Conservation (phyloP, 2,888 invertebrate species). For the Trichogramma evanescens region DNA sequence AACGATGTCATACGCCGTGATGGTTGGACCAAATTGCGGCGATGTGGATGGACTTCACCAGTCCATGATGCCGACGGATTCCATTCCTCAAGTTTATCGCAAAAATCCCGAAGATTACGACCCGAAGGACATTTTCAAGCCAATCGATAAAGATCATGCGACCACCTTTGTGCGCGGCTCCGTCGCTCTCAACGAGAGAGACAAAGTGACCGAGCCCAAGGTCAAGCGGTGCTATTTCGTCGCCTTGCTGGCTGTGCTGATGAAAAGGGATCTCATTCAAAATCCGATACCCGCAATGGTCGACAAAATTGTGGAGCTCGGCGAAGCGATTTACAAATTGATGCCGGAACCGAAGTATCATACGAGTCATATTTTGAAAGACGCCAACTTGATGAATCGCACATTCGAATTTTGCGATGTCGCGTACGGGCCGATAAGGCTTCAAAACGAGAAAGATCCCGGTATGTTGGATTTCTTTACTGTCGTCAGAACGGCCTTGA, state of each 20-base stretch:
- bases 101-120: conserved; percentile 27
- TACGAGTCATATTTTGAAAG: conserved; percentile 35
- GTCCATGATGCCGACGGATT: conserved; percentile 26
- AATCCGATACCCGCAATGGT: conserved; percentile 36
- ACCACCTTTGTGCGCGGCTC: conserved; percentile 37
- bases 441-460: conserved; percentile 25
- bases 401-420: conserved; percentile 40
- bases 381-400: conserved; percentile 37
- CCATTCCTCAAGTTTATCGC: conserved; percentile 32
- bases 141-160: conserved; percentile 25
- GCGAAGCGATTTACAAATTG: conserved; percentile 34
- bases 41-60: conserved; percentile 38
- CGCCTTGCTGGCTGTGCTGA: conserved; percentile 34
- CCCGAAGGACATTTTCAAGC: conserved; percentile 31
- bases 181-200: conserved; percentile 30
- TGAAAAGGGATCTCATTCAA: conserved; percentile 41
- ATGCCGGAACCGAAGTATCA: conserved; percentile 34
- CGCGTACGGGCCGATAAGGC: conserved; percentile 26
- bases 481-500: conserved; percentile 30
- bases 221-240: conserved; percentile 41
- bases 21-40: conserved; percentile 36
- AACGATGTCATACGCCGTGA: conserved; percentile 34
- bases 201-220: conserved; percentile 33
- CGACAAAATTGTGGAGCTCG: conserved; percentile 37
- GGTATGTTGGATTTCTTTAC: conserved; percentile 6